Evolutionary conservation across 2,797 vertebrate genomes (phyloP), one percentile per base, ranked within the genome.

Genomic region (Sebastes miniatus): DNA sequence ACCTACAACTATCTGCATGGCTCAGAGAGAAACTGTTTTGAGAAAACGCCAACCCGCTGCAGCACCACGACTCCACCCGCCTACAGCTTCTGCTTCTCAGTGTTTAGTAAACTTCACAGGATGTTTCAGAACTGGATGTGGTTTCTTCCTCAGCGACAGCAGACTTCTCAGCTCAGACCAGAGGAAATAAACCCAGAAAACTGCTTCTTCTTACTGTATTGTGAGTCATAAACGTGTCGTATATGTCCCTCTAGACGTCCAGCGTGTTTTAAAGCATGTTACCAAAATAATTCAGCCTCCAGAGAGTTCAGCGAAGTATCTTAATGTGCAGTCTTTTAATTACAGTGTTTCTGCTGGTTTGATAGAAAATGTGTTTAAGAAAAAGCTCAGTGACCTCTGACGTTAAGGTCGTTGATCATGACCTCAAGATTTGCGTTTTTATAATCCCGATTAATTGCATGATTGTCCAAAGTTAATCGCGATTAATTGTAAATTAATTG

Each of bases 1-100:
- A 18, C 43, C 43, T 47, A 47, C 43, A 47, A 47, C 43, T 43
- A 50, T 50, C 16, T 50, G 47, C 47, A 4, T 9, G 18, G 47
- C 47, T 2, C 47, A 20, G 47, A 50, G 47, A 52, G 4, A 9
- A 52, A 47, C 1, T 18, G 43, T 47, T 47, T 18, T 16, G 43
- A 43, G 39, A 43, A 43, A 43, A 43, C 14, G 7, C 14, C 43
- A 18, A 47, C 43, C 6, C 6, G 43, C 16, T 47, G 43, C 43
- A 47, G 43, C 43, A 47, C 14, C 43, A 2, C 14, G 43, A 47
- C 43, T 47, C 43, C 43, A 47, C 43, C 43, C 43, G 14, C 43
- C 16, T n/a, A n/a, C 47, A 52, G 8, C 47, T 57, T 34, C 74
- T 69, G 64, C 39, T 56, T 59, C 27, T 59, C 58, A 63, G 43